These are phyloP conservation scores for Cavia aperea DNA, from an alignment of 2,113 vertebrate species.

Conservation along the genomic window DNA sequence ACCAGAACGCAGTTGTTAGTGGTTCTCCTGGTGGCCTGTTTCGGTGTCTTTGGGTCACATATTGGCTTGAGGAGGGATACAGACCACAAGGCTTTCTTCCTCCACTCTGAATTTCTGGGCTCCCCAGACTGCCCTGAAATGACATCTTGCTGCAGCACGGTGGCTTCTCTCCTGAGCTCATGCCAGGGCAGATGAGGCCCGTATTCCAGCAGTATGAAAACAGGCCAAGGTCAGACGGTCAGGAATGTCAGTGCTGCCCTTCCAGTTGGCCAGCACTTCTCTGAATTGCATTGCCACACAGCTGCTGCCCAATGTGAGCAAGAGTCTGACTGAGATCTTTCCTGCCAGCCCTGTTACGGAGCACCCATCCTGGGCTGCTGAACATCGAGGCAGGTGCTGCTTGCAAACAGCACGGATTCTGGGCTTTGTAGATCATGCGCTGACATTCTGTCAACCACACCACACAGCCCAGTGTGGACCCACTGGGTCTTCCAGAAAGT, in stretches of 20 bases:
- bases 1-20: background rate
- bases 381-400: background rate
- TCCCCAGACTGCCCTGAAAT: background rate
- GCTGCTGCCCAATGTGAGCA: background rate
- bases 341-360: background rate
- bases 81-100: background rate
- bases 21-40: background rate
- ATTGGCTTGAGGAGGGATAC: no score
- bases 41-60: background rate
- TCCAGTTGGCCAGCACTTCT: background rate
- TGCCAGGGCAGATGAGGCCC: background rate
- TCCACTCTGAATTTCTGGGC: background rate
- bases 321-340: background rate
- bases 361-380: background rate
- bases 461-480: background rate
- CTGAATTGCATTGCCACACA: background rate
- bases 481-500: background rate
- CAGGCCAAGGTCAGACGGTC: background rate
- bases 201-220: background rate
- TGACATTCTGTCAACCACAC: accelerated
- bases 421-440: background rate
- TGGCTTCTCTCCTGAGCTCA: background rate
- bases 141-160: background rate
- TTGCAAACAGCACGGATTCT: background rate
- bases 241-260: background rate